A percentile compares a stretch with the other conserved stretches of the same genome.
These are phyloP conservation scores for Coelopa frigida DNA, from an alignment of 1,140 invertebrate genomes.

Conservation along the genomic window DNA sequence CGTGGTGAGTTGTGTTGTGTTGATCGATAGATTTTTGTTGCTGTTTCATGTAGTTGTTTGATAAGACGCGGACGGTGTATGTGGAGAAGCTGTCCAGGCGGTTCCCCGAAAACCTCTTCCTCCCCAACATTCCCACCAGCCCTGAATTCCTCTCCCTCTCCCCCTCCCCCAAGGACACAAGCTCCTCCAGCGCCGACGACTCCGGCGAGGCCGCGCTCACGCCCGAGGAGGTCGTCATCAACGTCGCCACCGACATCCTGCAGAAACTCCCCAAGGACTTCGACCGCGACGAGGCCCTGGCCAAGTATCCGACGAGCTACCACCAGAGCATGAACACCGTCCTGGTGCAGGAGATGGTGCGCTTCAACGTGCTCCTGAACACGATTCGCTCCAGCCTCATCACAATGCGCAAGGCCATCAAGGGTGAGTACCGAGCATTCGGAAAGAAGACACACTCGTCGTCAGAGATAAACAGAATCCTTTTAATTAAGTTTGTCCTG, in stretches of 20 bases:
- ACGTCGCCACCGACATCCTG: constrained; percentile 63
- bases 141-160: constrained; percentile 34
- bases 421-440: constrained; percentile 70
- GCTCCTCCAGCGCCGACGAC: constrained; percentile 45
- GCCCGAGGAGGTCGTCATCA: constrained; percentile 60
- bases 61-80: constrained; percentile 29
- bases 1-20: not conserved
- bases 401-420: constrained; percentile 81
- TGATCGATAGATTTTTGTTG: constrained; percentile 1
- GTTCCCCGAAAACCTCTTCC: constrained; percentile 34
- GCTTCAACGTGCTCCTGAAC: constrained; percentile 75
- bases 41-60: constrained; percentile 23
- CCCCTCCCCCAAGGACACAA: constrained; percentile 33
- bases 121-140: constrained; percentile 35
- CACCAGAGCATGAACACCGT: constrained; percentile 69
- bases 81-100: constrained; percentile 29
- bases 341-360: constrained; percentile 85
- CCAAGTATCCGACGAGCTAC: constrained; percentile 73
- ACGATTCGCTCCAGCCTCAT: constrained; percentile 68
- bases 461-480: too few species aligned
- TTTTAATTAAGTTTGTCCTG: too few species aligned
- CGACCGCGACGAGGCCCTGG: constrained; percentile 57
- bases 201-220: constrained; percentile 37
- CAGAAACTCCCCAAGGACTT: constrained; percentile 66
- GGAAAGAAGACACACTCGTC: too few species aligned